Evolutionary conservation across 2,888 invertebrate species (phyloP), one percentile per base, ranked within the genome.

Genomic region (Lacanobia wlatinum): DNA sequence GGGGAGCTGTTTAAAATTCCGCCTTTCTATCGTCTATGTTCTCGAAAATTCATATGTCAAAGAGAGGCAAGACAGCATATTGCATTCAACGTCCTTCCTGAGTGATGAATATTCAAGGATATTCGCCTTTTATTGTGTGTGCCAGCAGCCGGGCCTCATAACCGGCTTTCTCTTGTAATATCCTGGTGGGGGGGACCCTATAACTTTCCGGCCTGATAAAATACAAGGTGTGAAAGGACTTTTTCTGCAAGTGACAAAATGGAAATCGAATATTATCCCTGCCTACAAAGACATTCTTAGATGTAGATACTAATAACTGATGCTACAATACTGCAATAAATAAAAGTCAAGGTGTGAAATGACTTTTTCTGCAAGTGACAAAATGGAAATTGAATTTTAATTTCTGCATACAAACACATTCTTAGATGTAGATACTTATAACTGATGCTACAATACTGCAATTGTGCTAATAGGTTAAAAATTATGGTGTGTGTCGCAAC

Each of bases 401-500:
- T 28, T 2, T 28, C 28, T 28, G 28, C 28, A 28, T 28, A 2
- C 2, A 28, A 28, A 12, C n/a, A 38, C 3, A 55, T 70, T 53
- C 48, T 28, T 38, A 60, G 48, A 58, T 79, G 23, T 52, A 65
- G 21, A n/a, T n/a, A n/a, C n/a, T n/a, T n/a, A n/a, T n/a, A n/a
- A n/a, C n/a, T n/a, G 65, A 64, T 73, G 61, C 72, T 70, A 69
- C 61, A 64, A 65, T 48, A 76, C 73, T 66, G 69, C 63, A 78
- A 78, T 78, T 76, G 63, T 59, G 59, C 65, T 80, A 77, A 83
- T 86, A 83, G 76, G 84, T 80, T 75, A 67, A 80, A 81, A 89
- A 88, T 86, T 80, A 87, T 86, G 80, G 82, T 78, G 83, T 83
- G 64, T 79, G 78, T 84, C 84, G 86, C 88, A 85, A 83, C 77